phyloP scores from a whole-genome alignment of 1,140 invertebrate genomes.

The Hylaeus volcanicus region DNA sequence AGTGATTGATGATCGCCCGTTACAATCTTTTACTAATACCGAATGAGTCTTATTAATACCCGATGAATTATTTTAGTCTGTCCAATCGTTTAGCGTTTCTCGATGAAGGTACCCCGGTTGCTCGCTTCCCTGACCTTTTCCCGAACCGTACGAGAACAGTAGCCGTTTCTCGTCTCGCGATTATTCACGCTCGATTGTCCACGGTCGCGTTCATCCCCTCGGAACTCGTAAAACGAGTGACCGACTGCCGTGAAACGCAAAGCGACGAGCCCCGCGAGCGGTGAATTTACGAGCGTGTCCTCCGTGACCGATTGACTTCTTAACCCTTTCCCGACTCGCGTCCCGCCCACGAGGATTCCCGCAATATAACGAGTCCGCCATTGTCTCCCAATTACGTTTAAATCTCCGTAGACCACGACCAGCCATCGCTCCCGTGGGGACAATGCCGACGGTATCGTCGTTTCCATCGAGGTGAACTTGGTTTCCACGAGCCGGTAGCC shows the following conservation, averaged over 20 bases:
- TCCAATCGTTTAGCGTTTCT: too few relatives aligned
- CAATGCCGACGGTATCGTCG: not conserved
- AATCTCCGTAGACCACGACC: not conserved
- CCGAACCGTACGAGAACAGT: not conserved
- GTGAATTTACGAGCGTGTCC: conserved; percentile 16
- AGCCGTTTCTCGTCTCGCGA: not conserved
- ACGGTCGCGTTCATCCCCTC: too few relatives aligned
- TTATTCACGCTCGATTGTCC: conserved; percentile 5
- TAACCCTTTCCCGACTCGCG: conserved; percentile 14
- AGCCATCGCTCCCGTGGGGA: not conserved
- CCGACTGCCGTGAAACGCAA: not conserved
- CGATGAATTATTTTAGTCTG: too few relatives aligned
- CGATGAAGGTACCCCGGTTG: too few relatives aligned
- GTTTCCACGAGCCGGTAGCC: not conserved
- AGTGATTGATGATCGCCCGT: conserved; percentile 3
- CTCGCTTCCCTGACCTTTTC: too few relatives aligned
- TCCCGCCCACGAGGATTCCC: conserved; percentile 31
- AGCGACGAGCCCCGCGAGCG: not conserved
- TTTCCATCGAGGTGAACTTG: not conserved
- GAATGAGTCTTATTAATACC: too few relatives aligned
- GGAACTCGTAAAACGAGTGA: not conserved
- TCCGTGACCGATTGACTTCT: conserved; percentile 45
- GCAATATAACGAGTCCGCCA: conserved; percentile 28
- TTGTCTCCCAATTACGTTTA: conserved; percentile 29
- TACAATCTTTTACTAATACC: not conserved